These are phyloP conservation scores for Geotrupes spiniger DNA, from an alignment of 2,888 invertebrate genomes.

Conservation along the genomic window DNA sequence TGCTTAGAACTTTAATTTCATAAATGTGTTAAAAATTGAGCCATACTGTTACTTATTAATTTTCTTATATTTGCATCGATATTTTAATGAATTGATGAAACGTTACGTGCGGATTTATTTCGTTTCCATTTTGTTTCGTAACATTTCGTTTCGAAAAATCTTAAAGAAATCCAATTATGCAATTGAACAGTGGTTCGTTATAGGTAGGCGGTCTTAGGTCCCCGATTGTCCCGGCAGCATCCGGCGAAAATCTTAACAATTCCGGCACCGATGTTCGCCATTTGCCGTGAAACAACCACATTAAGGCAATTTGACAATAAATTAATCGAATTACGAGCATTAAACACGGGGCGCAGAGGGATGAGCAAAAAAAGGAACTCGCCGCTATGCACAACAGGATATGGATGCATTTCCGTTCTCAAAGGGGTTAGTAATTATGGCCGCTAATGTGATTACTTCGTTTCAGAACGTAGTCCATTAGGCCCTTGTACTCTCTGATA, in stretches of 20 bases:
- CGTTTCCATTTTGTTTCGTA: no score
- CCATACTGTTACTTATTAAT: no score
- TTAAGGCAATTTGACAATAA: constrained; percentile 51
- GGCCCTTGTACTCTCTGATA: constrained; percentile 48
- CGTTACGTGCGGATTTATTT: no score
- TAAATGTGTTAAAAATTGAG: no score
- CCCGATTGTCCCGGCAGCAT: constrained; percentile 28
- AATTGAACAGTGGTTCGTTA: no score
- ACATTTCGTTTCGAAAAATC: no score
- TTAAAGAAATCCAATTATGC: no score
- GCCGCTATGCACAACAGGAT: constrained; percentile 57
- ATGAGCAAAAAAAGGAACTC: constrained; percentile 31
- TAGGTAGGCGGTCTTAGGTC: constrained; percentile 1
- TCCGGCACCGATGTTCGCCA: constrained; percentile 38
- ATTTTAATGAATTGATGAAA: no score
- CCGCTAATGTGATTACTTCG: constrained; percentile 63
- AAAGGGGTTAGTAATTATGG: constrained; percentile 63
- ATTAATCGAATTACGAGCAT: constrained; percentile 52
- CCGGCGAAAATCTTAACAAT: constrained; percentile 38
- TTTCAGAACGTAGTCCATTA: constrained; percentile 53
- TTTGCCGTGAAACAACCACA: constrained; percentile 48
- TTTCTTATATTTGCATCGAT: no score
- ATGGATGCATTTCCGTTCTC: constrained; percentile 69
- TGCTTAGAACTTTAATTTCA: no score
- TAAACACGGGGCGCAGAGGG: constrained; percentile 45